phyloP scores from a whole-genome alignment of 2,113 vertebrate genomes.

The Anser brachyrhynchus region DNA sequence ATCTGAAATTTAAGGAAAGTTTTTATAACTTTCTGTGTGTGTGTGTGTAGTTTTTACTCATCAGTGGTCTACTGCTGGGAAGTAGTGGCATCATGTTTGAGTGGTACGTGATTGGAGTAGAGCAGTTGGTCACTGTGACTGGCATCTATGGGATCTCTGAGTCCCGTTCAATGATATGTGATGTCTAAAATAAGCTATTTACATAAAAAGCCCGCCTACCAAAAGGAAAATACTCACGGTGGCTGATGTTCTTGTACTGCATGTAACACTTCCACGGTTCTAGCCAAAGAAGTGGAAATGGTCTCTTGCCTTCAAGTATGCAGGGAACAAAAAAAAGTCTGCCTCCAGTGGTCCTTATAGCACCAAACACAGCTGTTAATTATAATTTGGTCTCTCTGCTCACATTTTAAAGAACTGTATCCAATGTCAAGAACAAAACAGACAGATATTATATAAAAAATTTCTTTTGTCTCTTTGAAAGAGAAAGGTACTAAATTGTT shows the following conservation, averaged over 20 bases:
- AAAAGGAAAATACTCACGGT: neutral
- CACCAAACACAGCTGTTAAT: neutral
- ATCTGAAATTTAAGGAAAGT: neutral
- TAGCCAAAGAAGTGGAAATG: neutral
- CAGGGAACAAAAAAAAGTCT: neutral
- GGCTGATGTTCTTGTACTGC: neutral
- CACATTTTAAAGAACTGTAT: neutral
- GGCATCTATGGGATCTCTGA: neutral
- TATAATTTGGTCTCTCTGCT: neutral
- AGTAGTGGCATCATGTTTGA: neutral
- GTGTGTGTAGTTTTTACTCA: neutral
- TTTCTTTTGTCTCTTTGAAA: neutral
- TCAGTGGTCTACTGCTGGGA: neutral
- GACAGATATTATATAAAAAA: neutral
- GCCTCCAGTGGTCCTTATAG: neutral
- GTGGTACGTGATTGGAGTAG: fast-evolving
- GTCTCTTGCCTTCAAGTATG: neutral
- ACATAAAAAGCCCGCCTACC: neutral
- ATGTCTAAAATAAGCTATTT: neutral
- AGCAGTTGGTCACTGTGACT: neutral
- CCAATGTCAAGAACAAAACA: neutral
- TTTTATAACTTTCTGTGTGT: neutral
- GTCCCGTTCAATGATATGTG: neutral
- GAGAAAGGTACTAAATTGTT: neutral
- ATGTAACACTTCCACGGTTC: neutral